These are phyloP conservation scores for Thymallus thymallus DNA, from an alignment of 2,113 vertebrate species.

Conservation along the genomic window DNA sequence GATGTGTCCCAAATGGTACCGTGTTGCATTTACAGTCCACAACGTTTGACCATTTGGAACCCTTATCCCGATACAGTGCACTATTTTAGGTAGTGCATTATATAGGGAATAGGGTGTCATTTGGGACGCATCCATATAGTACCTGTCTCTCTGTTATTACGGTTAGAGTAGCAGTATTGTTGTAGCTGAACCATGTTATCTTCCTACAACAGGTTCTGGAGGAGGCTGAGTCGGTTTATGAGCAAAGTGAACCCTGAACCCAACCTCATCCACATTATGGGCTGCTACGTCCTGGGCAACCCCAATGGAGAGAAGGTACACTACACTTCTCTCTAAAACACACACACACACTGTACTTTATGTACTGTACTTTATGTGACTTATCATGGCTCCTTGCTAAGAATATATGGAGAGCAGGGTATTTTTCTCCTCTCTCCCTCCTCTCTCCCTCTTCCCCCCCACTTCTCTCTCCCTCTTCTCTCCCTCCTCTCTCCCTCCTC, in stretches of 20 bases:
- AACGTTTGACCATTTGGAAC: no score
- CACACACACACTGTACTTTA: not conserved
- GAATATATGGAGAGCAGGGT: not conserved
- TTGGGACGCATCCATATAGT: not conserved
- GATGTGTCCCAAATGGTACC: no score
- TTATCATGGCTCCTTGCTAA: not conserved
- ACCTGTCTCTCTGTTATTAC: not conserved
- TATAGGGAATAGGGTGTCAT: no score
- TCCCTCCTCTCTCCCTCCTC: not conserved
- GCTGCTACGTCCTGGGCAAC: slow-evolving; percentile 96
- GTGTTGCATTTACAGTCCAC: no score
- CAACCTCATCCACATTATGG: slow-evolving; percentile 95
- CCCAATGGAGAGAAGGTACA: slow-evolving; percentile 97
- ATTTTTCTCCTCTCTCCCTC: not conserved
- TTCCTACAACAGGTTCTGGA: slow-evolving; percentile 87
- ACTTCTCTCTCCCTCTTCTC: not conserved
- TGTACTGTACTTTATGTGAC: not conserved
- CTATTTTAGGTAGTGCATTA: no score
- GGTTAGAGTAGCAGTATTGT: not conserved
- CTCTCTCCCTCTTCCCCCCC: not conserved
- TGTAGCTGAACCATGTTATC: not conserved
- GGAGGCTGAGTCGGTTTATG: slow-evolving; percentile 91
- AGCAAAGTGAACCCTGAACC: slow-evolving; percentile 97
- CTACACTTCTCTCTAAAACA: not conserved
- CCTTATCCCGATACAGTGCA: no score